Base-by-base conservation (phyloP, 2,888 invertebrate species). In the Lepidochrysops patricia region DNA sequence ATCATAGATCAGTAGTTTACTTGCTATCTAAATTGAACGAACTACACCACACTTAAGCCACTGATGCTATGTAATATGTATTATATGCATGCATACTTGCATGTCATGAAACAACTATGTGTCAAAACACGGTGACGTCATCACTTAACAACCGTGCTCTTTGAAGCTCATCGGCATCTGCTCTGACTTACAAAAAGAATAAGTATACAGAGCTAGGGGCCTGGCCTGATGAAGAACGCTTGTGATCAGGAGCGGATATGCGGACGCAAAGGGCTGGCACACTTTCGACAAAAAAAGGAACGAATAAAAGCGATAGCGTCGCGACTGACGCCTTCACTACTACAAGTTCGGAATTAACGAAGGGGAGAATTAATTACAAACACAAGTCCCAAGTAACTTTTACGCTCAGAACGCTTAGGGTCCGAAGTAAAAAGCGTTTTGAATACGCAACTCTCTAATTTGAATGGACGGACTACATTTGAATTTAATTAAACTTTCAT, bases 321-420 rank as follows among this genome's bases (percentile, higher is more conserved):
- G 26, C 6, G 50, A 50, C 26, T 52, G 52, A 29, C 54, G 15
- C 32, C 54, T 27, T 54, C 29, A 29, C 32, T 29, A 54, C 54
- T 54, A 12, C 32, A 32, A 54, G 54, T 54, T 54, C 15, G 32
- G 32, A 73, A 76, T 79, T 74, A 66, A 63, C 63, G 65, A 64
- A 61, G 57, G 66, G 57, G 66, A 64, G 74, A 80, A 84, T 82
- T 84, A 84, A 84, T 84, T 84, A 80, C 77, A 73, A 67, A 70
- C 72, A 70, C 66, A 74, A 59, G 58, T 35, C 23, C 57, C 52
- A 7, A 15, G 27, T 6, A 54, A 54, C 29, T 32, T 54, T 54
- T 29, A 54, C 54, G 32, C 32, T 32, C 54, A 29, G 15, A 52
- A 52, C 54, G 54, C 54, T 29, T 29, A 29, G 29, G 29, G 29